phyloP scores from a whole-genome alignment of 2,797 vertebrate genomes.

The Emys orbicularis region DNA sequence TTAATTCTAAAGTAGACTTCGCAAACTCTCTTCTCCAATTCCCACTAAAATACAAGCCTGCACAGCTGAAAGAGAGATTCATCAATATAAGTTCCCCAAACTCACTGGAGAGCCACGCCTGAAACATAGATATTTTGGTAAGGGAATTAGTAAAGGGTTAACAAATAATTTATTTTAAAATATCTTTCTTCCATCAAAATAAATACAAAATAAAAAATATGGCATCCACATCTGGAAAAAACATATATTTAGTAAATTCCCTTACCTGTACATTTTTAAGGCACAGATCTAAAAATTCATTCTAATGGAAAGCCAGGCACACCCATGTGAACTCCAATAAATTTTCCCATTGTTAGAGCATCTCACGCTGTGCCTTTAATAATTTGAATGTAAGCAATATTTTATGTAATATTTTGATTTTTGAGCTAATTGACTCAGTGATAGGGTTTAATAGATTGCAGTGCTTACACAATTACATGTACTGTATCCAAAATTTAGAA shows the following conservation, averaged over 20 bases:
- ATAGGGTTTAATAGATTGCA: conserved; percentile 35
- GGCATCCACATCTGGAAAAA: too few relatives aligned
- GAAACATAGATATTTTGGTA: neutral
- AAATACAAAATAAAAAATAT: conserved; percentile 14
- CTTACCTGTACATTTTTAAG: neutral
- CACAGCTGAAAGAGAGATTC: conserved; percentile 28
- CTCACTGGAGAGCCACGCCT: neutral
- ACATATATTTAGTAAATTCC: neutral
- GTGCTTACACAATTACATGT: neutral
- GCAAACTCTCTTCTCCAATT: conserved; percentile 16
- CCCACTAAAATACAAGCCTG: conserved; percentile 1
- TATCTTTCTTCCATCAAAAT: conserved; percentile 24
- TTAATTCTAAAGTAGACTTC: conserved; percentile 52
- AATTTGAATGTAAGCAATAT: neutral
- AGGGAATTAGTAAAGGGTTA: conserved; percentile 24
- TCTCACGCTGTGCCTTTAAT: neutral
- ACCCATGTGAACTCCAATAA: neutral
- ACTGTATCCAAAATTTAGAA: conserved; percentile 55
- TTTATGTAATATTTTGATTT: neutral
- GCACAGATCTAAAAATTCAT: neutral
- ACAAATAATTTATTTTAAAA: conserved; percentile 3
- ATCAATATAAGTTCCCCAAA: conserved; percentile 1
- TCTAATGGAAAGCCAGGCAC: neutral
- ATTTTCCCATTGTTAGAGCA: neutral
- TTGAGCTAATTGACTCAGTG: neutral